Conservation (phyloP, 2,113 vertebrate genomes). For the Anser brachyrhynchus region DNA sequence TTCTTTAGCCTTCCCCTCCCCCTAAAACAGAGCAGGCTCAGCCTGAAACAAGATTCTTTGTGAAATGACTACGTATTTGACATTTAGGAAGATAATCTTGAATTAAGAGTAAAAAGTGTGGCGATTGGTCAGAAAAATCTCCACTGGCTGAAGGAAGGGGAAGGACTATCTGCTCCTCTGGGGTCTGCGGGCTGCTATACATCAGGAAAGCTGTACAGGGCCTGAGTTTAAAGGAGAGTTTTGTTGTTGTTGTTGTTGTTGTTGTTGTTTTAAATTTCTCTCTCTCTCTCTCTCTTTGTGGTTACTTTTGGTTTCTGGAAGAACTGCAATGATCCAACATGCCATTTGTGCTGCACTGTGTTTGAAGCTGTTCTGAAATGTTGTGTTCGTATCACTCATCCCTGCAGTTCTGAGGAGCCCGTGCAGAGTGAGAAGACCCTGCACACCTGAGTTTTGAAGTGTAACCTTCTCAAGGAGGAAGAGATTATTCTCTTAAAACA, state of each 20-base stretch:
- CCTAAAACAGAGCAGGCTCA: not conserved
- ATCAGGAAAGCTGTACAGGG: not conserved
- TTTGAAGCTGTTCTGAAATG: not conserved
- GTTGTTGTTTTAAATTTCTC: not conserved
- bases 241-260: no score
- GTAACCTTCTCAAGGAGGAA: not conserved
- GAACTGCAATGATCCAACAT: rapidly evolving
- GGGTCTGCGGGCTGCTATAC: not conserved
- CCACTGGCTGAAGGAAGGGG: not conserved
- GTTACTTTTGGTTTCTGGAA: not conserved
- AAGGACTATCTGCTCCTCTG: not conserved
- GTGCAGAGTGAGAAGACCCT: not conserved
- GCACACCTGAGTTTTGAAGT: not conserved
- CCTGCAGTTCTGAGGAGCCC: rapidly evolving
- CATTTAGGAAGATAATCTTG: not conserved
- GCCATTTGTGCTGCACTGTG: not conserved
- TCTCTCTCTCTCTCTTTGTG: no score
- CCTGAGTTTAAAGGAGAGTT: not conserved
- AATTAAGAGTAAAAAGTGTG: not conserved
- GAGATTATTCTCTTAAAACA: not conserved
- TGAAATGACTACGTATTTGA: not conserved
- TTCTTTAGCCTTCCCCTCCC: not conserved
- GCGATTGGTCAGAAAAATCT: not conserved
- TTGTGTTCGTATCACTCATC: not conserved
- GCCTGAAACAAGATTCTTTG: not conserved